Evolutionary conservation across 2,888 invertebrate species (phyloP).

Genomic region (Scaptomyza reducta): DNA sequence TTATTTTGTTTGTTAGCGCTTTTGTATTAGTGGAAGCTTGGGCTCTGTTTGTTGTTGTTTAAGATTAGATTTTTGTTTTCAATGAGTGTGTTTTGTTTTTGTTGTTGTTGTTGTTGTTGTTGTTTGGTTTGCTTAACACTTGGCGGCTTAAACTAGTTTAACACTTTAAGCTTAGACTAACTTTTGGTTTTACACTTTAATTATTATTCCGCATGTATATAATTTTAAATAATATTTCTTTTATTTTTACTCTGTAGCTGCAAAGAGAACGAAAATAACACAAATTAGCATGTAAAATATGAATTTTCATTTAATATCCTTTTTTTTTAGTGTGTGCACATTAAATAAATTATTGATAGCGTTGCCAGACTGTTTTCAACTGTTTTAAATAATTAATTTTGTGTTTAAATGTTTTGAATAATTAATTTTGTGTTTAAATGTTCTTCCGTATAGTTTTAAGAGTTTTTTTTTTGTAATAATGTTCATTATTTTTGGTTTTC

Average conservation of each 20-base stretch:
- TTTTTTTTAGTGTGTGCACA: conserved; percentile 12
- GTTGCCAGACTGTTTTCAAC: conserved; percentile 15
- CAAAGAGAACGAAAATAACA: conserved; percentile 59
- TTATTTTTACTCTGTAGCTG: conserved; percentile 54
- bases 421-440: neutral
- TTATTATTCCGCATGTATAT: conserved; percentile 33
- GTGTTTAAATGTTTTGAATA: neutral
- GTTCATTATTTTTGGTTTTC: neutral
- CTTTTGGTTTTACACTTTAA: conserved; percentile 77
- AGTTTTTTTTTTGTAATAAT: no score
- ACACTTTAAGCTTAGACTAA: conserved; percentile 75
- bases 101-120: conserved; percentile 10
- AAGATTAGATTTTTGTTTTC: conserved; percentile 5
- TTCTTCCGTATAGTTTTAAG: neutral
- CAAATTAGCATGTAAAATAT: conserved; percentile 55
- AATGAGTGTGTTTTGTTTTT: conserved; percentile 6
- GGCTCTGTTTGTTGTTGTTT: conserved; percentile 23
- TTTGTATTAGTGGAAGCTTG: conserved; percentile 50
- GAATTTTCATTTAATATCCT: conserved; percentile 8
- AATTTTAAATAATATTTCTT: conserved; percentile 22
- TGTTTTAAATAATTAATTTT: neutral
- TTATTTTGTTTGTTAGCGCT: conserved; percentile 10
- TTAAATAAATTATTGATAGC: neutral
- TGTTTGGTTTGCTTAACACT: conserved; percentile 49
- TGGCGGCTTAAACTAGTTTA: conserved; percentile 67